These are phyloP conservation scores for Contarinia nasturtii DNA, from an alignment of 1,140 invertebrate species.

Conservation along the genomic window DNA sequence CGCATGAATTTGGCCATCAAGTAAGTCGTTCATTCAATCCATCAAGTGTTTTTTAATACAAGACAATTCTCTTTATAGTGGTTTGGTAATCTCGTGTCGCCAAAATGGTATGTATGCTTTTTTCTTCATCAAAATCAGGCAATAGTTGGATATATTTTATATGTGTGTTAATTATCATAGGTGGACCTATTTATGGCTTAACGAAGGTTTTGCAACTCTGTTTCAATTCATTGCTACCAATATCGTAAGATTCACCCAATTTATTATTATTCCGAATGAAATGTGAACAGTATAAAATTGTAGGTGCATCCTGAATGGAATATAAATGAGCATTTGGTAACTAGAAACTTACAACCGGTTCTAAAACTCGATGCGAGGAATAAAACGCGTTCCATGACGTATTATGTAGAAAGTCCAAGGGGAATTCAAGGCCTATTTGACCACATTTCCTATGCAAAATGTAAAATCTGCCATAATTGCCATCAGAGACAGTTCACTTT, in stretches of 20 bases:
- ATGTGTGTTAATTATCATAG: constrained; percentile 35
- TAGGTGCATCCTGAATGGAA: constrained; percentile 43
- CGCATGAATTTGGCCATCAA: constrained; percentile 38
- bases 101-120: too few species aligned
- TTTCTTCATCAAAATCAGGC: too few species aligned
- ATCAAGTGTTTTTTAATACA: too few species aligned
- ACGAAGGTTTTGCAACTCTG: constrained; percentile 32
- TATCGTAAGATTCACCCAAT: constrained; percentile 22
- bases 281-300: neutral
- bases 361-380: constrained; percentile 42
- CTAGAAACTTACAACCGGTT: constrained; percentile 38
- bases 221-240: constrained; percentile 23
- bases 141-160: constrained; percentile 43
- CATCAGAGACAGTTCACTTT: neutral
- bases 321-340: constrained; percentile 63
- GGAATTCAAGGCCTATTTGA: constrained; percentile 65
- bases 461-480: constrained; percentile 24
- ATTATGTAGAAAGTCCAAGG: constrained; percentile 42
- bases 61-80: constrained; percentile 13
- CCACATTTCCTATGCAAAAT: constrained; percentile 54
- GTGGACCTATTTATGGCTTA: constrained; percentile 39
- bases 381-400: constrained; percentile 54
- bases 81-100: constrained; percentile 45
- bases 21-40: too few species aligned
- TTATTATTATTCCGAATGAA: neutral